A percentile compares a stretch with the other conserved stretches of the same genome.
Conservation (phyloP, 2,797 vertebrate genomes). For the Acropternis orthonyx region DNA sequence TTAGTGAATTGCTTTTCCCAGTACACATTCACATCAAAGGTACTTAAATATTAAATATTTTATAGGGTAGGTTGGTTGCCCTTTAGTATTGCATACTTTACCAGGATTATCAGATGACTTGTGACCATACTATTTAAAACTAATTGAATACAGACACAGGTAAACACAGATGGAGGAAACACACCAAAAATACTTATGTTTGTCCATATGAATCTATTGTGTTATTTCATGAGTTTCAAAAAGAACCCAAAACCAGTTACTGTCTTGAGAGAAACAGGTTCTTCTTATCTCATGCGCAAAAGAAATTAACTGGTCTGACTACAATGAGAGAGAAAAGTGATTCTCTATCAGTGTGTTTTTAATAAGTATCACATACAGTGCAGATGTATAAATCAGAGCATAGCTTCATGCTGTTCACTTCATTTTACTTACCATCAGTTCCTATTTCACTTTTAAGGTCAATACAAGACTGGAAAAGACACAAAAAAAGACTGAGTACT, state of each 20-base stretch:
- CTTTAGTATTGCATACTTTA: background rate
- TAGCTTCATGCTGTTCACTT: background rate
- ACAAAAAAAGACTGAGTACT: conserved; percentile 34
- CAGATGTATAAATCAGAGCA: conserved; percentile 4
- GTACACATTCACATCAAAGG: background rate
- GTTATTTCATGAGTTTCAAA: background rate
- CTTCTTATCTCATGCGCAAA: background rate
- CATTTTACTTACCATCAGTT: conserved; percentile 37
- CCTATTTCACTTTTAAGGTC: conserved; percentile 60
- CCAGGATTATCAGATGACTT: background rate
- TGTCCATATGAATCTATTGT: background rate
- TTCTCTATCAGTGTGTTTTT: conserved; percentile 3
- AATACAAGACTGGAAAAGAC: conserved; percentile 45
- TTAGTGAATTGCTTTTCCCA: background rate
- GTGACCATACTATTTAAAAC: background rate
- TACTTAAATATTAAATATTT: background rate
- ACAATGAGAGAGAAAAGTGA: background rate
- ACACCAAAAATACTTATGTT: background rate
- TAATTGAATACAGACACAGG: background rate
- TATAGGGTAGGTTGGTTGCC: background rate
- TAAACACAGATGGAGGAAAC: background rate
- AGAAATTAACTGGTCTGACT: background rate
- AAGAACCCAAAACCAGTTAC: background rate
- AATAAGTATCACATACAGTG: background rate
- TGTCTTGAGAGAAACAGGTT: background rate